Base-by-base conservation (phyloP, 1,140 invertebrate genomes). In the Proctacanthus coquilletti region DNA sequence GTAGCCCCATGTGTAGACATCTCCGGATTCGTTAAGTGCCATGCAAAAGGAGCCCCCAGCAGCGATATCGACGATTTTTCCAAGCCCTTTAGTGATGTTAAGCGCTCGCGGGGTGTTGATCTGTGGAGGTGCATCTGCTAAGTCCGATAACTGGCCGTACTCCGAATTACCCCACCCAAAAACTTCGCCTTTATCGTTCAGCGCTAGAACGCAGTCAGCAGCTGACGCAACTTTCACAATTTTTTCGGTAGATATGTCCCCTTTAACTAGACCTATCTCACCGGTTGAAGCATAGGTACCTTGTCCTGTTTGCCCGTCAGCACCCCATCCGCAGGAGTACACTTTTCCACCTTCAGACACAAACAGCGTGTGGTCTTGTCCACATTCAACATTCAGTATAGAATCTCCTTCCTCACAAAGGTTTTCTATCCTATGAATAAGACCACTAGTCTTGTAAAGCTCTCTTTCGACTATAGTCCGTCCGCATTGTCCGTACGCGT, bases 111-210 rank as follows among this genome's bases (percentile, higher is more conserved):
- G 79, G 30, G 70, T 68, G 53, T 79, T 73, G 8, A 83, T 58
- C 58, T 84, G 80, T 36, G 66, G 65, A 23, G 66, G 50, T 1
- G 52, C 50, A 25, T 52, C 44, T 0, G 47, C 42, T 1, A 45
- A 54, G 36, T 64, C 55, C 21, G 64, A 63, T 21, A 98, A 62
- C 58, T 97, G 92, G 3, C 74, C 74, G 55, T 95, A 96, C 64
- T 98, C 94, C 2, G 83, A 82, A 58, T 94, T 97, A 15, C 94
- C 93, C 92, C 93, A 98, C 0, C 91, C 92, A 69, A 95, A 97
- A 2, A 95, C 68, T 50, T 94, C 84, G 14, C 92, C 92, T 54
- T 80, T 77, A 47, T 92, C 88, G 63, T 77, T 92, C 15, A 96
- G 61, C 18, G 91, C 93, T 33, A 98, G 58, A 19, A 88, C 80